Percentiles rank a stretch among this genome's conserved stretches.
Evolutionary conservation across 2,888 invertebrate genomes (phyloP).

Genomic region (Chloroclystis v-ata): DNA sequence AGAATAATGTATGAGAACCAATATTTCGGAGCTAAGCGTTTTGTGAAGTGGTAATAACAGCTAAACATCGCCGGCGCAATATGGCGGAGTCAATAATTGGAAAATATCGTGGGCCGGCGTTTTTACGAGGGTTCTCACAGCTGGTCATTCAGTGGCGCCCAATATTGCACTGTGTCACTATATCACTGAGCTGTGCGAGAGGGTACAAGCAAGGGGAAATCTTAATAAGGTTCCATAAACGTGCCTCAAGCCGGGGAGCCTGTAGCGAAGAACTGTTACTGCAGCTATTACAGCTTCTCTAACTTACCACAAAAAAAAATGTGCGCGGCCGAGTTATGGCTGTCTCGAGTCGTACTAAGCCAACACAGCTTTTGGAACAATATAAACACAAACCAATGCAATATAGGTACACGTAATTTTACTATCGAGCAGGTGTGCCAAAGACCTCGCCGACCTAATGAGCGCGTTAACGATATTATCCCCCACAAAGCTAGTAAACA

Average conservation of each 20-base stretch:
- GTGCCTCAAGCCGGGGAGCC: no score
- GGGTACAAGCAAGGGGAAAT: not conserved
- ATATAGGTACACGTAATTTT: no score
- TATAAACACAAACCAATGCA: no score
- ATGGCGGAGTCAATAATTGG: conserved; percentile 45
- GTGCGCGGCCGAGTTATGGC: no score
- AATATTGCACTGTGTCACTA: conserved; percentile 30
- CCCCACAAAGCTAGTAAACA: conserved; percentile 17
- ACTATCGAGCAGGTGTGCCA: not conserved
- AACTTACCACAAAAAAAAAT: no score
- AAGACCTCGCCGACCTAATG: conserved; percentile 1
- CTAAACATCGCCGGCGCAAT: conserved; percentile 34
- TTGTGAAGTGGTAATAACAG: conserved; percentile 37
- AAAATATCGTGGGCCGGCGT: conserved; percentile 39
- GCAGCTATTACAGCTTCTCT: no score
- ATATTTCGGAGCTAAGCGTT: conserved; percentile 26
- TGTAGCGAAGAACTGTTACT: no score
- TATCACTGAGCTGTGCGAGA: conserved; percentile 15
- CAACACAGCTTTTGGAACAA: no score
- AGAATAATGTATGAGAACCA: conserved; percentile 20
- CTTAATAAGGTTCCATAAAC: not conserved
- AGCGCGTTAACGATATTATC: conserved; percentile 7
- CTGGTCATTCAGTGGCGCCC: conserved; percentile 30
- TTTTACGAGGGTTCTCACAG: conserved; percentile 39
- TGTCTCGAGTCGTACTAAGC: no score